Base-by-base conservation (phyloP, 2,888 invertebrate genomes). In the Rotaria magnacalcarata region DNA sequence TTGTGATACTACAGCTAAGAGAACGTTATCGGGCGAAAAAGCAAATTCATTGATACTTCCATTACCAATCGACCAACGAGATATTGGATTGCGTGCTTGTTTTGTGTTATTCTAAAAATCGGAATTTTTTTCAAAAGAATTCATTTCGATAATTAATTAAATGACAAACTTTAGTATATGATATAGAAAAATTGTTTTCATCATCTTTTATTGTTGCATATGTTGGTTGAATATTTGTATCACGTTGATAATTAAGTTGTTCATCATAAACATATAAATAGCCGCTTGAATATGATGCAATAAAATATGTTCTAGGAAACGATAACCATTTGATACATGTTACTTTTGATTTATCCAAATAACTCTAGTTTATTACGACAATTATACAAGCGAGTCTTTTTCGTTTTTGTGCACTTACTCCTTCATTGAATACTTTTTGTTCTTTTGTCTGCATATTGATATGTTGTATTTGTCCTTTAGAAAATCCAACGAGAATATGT, bases 241-340 rank as follows among this genome's bases (percentile, higher is more conserved):
- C 80, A 43, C 75, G 54, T 84, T 85, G 85, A 56, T 80, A 80
- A 24, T 43, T 47, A 43, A 67, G 90, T 92, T 96, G 96, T 92
- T 97, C 97, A 92, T 97, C 97, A 92, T 98, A 99, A 86, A 98
- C 94, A 92, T 99, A 99, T 89, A 99, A 93, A 90, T 97, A 96
- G 41, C 99, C 99, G 87, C 96, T 96, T 88, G 95, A 94, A 92
- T 99, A 97, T 85, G 97, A 95, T 87, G 96, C 95, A 89, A 98
- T 93, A 92, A 99, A 99, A 90, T 96, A 96, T 89, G 95, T 94
- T 85, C 96, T 96, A 14, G 75, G 47, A 87, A 95, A 95, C 41
- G 99, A 99, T 89, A 99, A 94, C 98, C 99, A 99, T 90, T 95
- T 94, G 90, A 99, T 94, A 92, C 98, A 98, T 75, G 98, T 99